Evolutionary conservation across 2,113 vertebrate genomes (phyloP).

Genomic region (Dasyprocta punctata): DNA sequence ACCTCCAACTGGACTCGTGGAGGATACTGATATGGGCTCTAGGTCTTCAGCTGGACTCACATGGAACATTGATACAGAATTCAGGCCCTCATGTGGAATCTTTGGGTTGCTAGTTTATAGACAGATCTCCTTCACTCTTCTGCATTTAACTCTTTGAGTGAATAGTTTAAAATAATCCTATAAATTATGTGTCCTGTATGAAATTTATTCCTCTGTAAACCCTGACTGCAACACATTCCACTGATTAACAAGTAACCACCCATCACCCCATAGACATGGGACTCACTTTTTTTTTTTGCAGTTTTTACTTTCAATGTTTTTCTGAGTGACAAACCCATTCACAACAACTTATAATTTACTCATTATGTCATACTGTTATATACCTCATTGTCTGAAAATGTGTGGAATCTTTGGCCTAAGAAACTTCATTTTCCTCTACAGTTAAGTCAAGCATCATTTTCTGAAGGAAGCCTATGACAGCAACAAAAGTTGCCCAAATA

Average conservation of each 20-base stretch:
- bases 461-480: neutral
- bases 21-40: neutral
- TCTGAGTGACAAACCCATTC: neutral
- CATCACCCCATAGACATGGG: neutral
- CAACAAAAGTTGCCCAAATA: neutral
- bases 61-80: accelerated
- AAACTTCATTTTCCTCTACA: neutral
- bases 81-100: neutral
- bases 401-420: neutral
- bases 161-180: neutral
- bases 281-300: neutral
- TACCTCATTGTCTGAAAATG: neutral
- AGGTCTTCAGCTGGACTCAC: neutral
- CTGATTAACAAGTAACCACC: slow-evolving; percentile 18
- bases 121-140: neutral
- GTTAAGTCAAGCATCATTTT: neutral
- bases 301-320: neutral
- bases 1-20: neutral
- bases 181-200: neutral
- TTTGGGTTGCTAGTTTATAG: neutral
- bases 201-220: neutral
- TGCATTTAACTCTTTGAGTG: neutral
- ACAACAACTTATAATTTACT: neutral
- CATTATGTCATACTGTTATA: too few relatives aligned
- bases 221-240: neutral